These are phyloP conservation scores for Iselma pallidipennis DNA, from an alignment of 2,888 invertebrate genomes.

Conservation along the genomic window DNA sequence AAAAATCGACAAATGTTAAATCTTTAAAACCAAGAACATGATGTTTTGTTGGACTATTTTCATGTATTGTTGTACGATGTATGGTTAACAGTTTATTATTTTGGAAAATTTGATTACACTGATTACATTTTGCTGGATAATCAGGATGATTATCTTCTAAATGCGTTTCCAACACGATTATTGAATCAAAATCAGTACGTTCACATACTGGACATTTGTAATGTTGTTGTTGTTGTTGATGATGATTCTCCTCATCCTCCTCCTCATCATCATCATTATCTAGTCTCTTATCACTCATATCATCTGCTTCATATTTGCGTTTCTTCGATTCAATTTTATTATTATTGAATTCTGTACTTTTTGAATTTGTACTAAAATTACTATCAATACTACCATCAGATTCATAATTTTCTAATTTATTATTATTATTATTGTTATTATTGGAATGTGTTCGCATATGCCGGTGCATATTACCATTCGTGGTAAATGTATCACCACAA, in stretches of 20 bases:
- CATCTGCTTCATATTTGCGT: conserved; percentile 49
- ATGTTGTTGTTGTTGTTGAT: conserved; percentile 31
- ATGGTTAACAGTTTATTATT: conserved; percentile 72
- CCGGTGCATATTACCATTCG: conserved; percentile 84
- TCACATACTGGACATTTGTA: conserved; percentile 68
- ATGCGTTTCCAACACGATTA: conserved; percentile 65
- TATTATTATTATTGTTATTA: conserved; percentile 24
- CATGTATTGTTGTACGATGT: conserved; percentile 69
- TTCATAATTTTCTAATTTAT: conserved; percentile 63
- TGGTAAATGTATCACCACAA: conserved; percentile 80
- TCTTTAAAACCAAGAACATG: conserved; percentile 71
- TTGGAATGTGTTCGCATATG: conserved; percentile 74
- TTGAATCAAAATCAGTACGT: conserved; percentile 63
- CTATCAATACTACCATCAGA: conserved; percentile 62
- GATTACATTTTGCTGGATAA: conserved; percentile 67
- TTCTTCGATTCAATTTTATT: conserved; percentile 52
- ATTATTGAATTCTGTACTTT: conserved; percentile 54
- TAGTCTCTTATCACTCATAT: conserved; percentile 40
- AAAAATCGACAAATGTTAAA: conserved; percentile 77
- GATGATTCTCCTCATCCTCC: conserved; percentile 12
- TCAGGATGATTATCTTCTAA: conserved; percentile 69
- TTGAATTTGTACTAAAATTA: conserved; percentile 50
- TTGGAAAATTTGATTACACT: conserved; percentile 74
- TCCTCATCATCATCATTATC: conserved; percentile 23
- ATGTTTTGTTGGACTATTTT: conserved; percentile 49